Base-by-base conservation (phyloP, 2,888 invertebrate species). In the Pachliopta kotzebuea region DNA sequence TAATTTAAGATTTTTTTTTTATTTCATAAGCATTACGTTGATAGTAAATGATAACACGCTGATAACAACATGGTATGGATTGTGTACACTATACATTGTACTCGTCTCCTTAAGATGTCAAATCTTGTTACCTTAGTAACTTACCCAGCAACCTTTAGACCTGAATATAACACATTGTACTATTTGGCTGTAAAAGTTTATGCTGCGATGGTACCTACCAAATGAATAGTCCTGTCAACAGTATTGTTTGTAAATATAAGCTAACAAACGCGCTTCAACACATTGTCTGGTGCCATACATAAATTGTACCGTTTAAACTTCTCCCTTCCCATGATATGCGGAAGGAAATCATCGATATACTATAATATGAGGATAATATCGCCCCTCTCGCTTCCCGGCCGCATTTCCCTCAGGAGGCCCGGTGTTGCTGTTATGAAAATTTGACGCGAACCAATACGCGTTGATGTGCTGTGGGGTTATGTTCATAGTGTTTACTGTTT, bases 361-460 rank as follows among this genome's bases (percentile, higher is more conserved):
- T 83, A 83, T 84, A 80, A 80, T 63, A 68, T 56, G 63, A 58
- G 65, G 59, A 61, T 65, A 65, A 65, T 52, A 63, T 42, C 45
- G 45, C 61, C 53, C 66, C 56, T 53, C 49, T 37, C 18, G 21
- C 57, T 37, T 56, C 26, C 56, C 45, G 45, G 42, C 79, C 79
- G 69, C 83, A 86, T 86, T 85, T 88, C 86, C 88, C 88, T 75
- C 68, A 83, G 82, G 84, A 81, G 72, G 74, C 67, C 62, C 53
- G 65, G 55, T 53, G 21, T 31, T 56, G 71, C 74, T 72, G 83
- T 80, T 86, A 88, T 90, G 87, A 90, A 90, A 90, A 86, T 89
- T 84, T 88, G 86, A 86, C 86, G 78, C 70, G 74, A 74, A 70
- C 80, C 87, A 76, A 85, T 86, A 86, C 79, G 83, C 84, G 89